Evolutionary conservation across 2,113 vertebrate species (phyloP), one percentile per base, ranked within the genome.

Genomic region (Myrmecobius fasciatus): DNA sequence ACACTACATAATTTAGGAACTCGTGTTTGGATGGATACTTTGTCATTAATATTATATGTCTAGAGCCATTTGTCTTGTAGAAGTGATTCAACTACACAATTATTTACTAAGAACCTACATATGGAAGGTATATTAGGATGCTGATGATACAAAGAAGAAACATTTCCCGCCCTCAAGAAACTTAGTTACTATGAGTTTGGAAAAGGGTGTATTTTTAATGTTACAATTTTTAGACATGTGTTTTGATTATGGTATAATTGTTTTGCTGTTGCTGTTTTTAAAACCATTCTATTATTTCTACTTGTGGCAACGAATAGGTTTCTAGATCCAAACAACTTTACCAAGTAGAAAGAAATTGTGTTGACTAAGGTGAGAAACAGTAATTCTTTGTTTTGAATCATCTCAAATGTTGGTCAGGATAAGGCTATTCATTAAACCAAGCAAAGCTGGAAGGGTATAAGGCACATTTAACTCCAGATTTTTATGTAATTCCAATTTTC

Each of bases 1-100:
- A 54, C 9, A 60, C 91, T 56, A 95, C 8, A 95, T 60, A 92
- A 49, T 0, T 20, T 67, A 53, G 54, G 25, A 93, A 91, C 17
- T 24, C 93, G 90, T 94, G 48, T 90, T 31, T 46, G 51, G 88
- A 95, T 53, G 94, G 1, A 91, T 88, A 88, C 89, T 93, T 95
- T 95, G 88, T 93, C 17, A 83, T 53, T 53, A 91, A 0, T 94
- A 92, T 91, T 52, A 49, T 52, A 43, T 43, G 46, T 91, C 48
- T 91, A 43, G 24, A 25, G 60, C 91, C 47, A 92, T 89, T 93
- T 48, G 46, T 60, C 1, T 93, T 93, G n/a, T 48, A 53, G 91
- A 56, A 25, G 17, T 92, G 52, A 36, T 94, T 95, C 25, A 90
- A 43, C 36, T 83, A 24, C n/a, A 83, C 67, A 43, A 83, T 43